Conservation (phyloP, 2,888 invertebrate genomes). For the Catocala sponsa region DNA sequence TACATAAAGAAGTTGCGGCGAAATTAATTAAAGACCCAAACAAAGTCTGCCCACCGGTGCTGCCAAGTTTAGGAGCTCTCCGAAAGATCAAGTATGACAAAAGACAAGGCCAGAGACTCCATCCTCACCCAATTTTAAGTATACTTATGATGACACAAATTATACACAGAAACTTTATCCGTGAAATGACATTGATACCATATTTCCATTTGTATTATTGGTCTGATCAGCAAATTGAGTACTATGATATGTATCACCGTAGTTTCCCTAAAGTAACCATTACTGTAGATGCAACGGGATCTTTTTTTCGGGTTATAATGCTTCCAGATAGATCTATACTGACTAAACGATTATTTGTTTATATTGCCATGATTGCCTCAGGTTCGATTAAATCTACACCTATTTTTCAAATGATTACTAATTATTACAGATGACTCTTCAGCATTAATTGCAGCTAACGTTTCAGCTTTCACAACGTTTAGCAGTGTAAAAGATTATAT, state of each 20-base stretch:
- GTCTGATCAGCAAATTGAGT: slow-evolving; percentile 39
- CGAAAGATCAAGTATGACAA: slow-evolving; percentile 34
- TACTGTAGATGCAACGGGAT: slow-evolving; percentile 40
- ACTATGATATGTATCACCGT: slow-evolving; percentile 31
- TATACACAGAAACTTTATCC: slow-evolving; percentile 33
- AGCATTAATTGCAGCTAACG: slow-evolving; percentile 31
- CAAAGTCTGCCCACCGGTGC: slow-evolving; percentile 32
- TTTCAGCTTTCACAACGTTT: slow-evolving; percentile 31
- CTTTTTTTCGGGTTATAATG: too few species aligned
- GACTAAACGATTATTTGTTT: slow-evolving; percentile 39
- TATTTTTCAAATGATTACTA: slow-evolving; percentile 39
- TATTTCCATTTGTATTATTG: slow-evolving; percentile 40
- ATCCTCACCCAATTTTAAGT: slow-evolving; percentile 36
- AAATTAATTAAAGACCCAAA: slow-evolving; percentile 34
- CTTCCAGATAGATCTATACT: slow-evolving; percentile 33
- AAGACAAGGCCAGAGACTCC: slow-evolving; percentile 34
- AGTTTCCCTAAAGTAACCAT: slow-evolving; percentile 35
- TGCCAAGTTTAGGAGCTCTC: slow-evolving; percentile 35
- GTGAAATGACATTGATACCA: slow-evolving; percentile 36
- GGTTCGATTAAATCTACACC: slow-evolving; percentile 33
- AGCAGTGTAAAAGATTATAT: slow-evolving; percentile 33
- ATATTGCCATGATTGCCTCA: slow-evolving; percentile 35
- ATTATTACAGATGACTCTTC: slow-evolving; percentile 39
- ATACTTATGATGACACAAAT: slow-evolving; percentile 31
- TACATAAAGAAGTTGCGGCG: slow-evolving; percentile 33